Evolutionary conservation across 2,113 vertebrate genomes (phyloP).

Genomic region (Hippotragus niger): DNA sequence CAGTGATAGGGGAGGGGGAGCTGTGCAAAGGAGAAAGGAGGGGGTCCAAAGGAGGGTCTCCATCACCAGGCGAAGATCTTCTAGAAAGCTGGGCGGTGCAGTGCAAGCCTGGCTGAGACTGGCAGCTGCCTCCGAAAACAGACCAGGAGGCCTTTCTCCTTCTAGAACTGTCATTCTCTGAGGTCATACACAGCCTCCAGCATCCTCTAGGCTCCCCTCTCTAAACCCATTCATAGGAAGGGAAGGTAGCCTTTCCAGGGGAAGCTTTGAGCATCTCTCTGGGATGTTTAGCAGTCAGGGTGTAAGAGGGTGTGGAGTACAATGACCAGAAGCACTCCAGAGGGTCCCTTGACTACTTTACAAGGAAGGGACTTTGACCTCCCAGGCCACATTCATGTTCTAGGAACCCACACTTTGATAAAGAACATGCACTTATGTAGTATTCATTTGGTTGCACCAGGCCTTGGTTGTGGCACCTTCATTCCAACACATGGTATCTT

Average conservation of each 20-base stretch:
- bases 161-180: not conserved
- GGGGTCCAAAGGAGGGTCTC: accelerated
- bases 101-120: accelerated
- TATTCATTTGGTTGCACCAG: not conserved
- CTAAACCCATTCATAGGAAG: not conserved
- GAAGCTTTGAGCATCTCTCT: too few relatives aligned
- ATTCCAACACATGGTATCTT: not conserved
- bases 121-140: accelerated
- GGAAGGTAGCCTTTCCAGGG: accelerated
- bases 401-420: not conserved
- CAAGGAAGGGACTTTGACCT: too few relatives aligned
- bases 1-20: accelerated
- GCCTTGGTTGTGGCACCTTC: not conserved
- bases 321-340: accelerated
- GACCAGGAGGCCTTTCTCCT: not conserved
- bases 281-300: not conserved
- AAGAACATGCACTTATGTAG: not conserved
- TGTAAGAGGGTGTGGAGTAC: too few relatives aligned
- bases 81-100: accelerated
- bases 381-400: accelerated
- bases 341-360: not conserved
- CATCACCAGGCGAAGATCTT: accelerated
- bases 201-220: not conserved
- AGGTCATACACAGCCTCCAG: not conserved
- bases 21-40: too few relatives aligned